A percentile compares a stretch with the other conserved stretches of the same genome.
These are phyloP conservation scores for Chlamydotis undulata DNA, from an alignment of 2,113 vertebrate species.

Conservation along the genomic window DNA sequence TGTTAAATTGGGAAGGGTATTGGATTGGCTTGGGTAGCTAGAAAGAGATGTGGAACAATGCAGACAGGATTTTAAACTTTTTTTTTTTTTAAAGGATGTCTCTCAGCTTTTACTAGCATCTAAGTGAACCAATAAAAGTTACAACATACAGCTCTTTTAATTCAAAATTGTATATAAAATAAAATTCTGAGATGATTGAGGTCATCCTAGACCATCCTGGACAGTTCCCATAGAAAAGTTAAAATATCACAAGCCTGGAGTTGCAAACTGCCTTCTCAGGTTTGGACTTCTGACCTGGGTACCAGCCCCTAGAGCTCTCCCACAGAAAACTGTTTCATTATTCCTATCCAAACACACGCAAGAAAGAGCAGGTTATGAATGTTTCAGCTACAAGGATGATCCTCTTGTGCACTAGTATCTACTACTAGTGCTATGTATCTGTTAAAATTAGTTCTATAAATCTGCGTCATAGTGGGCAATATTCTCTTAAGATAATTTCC, in stretches of 20 bases:
- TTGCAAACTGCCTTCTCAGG: neutral
- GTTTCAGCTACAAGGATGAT: neutral
- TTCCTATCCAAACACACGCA: neutral
- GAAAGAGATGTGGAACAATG: neutral
- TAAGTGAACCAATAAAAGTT: neutral
- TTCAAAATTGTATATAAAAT: neutral
- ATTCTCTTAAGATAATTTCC: conserved; percentile 4
- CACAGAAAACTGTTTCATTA: neutral
- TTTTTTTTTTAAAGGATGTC: neutral
- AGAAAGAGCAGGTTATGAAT: neutral
- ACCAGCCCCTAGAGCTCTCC: neutral
- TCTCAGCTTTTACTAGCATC: neutral
- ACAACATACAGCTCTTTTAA: neutral
- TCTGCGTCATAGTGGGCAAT: neutral
- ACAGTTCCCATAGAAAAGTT: neutral
- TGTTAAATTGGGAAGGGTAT: neutral
- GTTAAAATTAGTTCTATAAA: conserved; percentile 10
- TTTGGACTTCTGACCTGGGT: neutral
- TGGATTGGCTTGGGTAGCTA: neutral
- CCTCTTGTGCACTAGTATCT: neutral
- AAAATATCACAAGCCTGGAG: neutral
- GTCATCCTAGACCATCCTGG: neutral
- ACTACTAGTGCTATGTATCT: neutral
- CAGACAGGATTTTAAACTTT: neutral
- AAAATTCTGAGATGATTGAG: neutral